phyloP scores from a whole-genome alignment of 2,888 invertebrate genomes.

The Leptinotarsa haldemani region DNA sequence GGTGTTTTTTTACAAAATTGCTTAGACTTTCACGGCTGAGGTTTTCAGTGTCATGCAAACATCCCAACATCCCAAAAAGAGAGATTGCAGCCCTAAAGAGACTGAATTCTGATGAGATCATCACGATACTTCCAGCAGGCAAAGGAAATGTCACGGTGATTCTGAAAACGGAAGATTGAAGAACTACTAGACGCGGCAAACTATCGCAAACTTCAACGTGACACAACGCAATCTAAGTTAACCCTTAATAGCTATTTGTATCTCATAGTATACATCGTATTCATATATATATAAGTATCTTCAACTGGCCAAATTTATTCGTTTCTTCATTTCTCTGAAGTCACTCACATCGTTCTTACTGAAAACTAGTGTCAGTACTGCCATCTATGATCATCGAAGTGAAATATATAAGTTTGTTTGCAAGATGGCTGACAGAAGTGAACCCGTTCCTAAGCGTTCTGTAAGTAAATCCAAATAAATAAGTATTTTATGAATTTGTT shows the following conservation, averaged over 20 bases:
- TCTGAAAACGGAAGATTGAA: too few relatives aligned
- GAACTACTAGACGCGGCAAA: too few relatives aligned
- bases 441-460: neutral
- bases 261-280: constrained; percentile 10
- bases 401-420: neutral
- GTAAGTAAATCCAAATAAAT: constrained; percentile 10
- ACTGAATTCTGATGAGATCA: too few relatives aligned
- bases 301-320: constrained; percentile 1
- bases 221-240: too few relatives aligned
- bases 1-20: too few relatives aligned
- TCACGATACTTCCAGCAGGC: too few relatives aligned
- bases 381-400: constrained; percentile 11
- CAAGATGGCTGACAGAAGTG: constrained; percentile 5
- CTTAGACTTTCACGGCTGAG: too few relatives aligned
- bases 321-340: constrained; percentile 1
- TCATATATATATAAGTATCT: constrained; percentile 2
- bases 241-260: neutral
- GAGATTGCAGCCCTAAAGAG: too few relatives aligned
- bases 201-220: too few relatives aligned
- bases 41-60: too few relatives aligned
- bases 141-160: too few relatives aligned
- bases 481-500: neutral
- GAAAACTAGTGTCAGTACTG: constrained; percentile 6
- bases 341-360: constrained; percentile 8
- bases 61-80: too few relatives aligned